These are phyloP conservation scores for Drosophila siamana DNA, from an alignment of 2,888 invertebrate species.

Conservation along the genomic window DNA sequence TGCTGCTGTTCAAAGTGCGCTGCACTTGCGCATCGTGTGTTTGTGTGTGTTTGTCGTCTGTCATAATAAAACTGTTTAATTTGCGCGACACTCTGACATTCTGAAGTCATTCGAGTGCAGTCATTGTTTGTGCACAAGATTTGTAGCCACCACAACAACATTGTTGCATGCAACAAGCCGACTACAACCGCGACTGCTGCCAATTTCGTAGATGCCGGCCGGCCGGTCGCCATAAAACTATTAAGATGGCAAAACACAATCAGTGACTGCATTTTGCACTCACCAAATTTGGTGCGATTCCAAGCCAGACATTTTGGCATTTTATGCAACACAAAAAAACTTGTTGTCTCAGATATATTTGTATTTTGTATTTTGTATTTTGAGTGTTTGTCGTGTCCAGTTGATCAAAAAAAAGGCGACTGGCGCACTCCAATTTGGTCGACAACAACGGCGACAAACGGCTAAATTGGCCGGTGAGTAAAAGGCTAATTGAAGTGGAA, in stretches of 20 bases:
- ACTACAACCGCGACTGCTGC: constrained; percentile 30
- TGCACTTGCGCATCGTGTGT: constrained; percentile 55
- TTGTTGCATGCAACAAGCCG: constrained; percentile 66
- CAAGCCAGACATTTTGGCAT: constrained; percentile 78
- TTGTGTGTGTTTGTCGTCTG: constrained; percentile 35
- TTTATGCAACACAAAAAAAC: constrained; percentile 60
- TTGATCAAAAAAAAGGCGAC: constrained; percentile 57
- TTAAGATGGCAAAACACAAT: constrained; percentile 33
- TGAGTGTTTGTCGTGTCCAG: constrained; percentile 50
- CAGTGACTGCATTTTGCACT: constrained; percentile 50
- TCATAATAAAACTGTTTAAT: constrained; percentile 77
- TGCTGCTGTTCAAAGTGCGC: constrained; percentile 45
- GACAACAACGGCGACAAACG: constrained; percentile 24
- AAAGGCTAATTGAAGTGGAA: constrained; percentile 78
- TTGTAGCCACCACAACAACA: constrained; percentile 14
- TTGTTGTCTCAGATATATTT: too few relatives aligned
- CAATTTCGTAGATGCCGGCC: constrained; percentile 69
- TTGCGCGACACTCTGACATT: constrained; percentile 59
- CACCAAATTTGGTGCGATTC: constrained; percentile 71
- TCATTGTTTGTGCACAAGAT: constrained; percentile 17
- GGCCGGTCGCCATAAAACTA: constrained; percentile 66
- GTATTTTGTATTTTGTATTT: too few relatives aligned
- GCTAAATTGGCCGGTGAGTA: constrained; percentile 25
- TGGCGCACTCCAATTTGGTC: constrained; percentile 69
- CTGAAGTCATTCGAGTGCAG: constrained; percentile 40